Base-by-base conservation (phyloP, 2,888 invertebrate genomes). In the Flexamia atlantica region DNA sequence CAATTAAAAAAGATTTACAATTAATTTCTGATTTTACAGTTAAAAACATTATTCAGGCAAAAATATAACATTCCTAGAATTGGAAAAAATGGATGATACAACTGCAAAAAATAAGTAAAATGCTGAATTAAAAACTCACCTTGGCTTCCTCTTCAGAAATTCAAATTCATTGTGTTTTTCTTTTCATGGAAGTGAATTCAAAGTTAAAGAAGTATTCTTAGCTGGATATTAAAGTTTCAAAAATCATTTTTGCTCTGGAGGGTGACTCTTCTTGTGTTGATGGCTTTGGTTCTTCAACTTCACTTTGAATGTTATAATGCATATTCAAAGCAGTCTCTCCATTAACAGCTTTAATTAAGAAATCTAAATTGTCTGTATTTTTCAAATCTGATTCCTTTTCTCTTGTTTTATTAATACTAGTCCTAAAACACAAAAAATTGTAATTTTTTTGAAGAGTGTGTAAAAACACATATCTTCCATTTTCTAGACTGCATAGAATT, bases 151-250 rank as follows among this genome's bases (percentile, higher is more conserved):
- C 36, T 4, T 36, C 5, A 36, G 9, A 36, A 36, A 36, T 36
- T 36, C 36, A 36, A 36, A 36, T 36, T 9, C 36, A 36, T 36
- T 36, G 9, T 36, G 36, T 36, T 36, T 4, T 9, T 9, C 36
- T 36, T 36, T 9, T 36, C 4, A 36, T 36, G 36, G 9, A 36
- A 36, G 9, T 36, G 9, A 9, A 9, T 36, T 36, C 36, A 36
- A 36, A 7, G 36, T 36, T 9, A n/a, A n/a, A n/a, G n/a, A n/a
- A 36, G 36, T 36, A 9, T 46, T 17, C 10, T 72, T 17, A 72
- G 20, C 25, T 72, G 3, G 72, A 72, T 40, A 72, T 36, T 20
- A 72, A 72, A 20, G 17, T 72, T 36, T 72, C 72, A 72, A 72
- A 72, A 0, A 72, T 9, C 30, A 40, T 7, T 40, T 72, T 36